These are phyloP conservation scores for Phoebastria nigripes DNA, from an alignment of 2,797 vertebrate genomes.

Conservation along the genomic window DNA sequence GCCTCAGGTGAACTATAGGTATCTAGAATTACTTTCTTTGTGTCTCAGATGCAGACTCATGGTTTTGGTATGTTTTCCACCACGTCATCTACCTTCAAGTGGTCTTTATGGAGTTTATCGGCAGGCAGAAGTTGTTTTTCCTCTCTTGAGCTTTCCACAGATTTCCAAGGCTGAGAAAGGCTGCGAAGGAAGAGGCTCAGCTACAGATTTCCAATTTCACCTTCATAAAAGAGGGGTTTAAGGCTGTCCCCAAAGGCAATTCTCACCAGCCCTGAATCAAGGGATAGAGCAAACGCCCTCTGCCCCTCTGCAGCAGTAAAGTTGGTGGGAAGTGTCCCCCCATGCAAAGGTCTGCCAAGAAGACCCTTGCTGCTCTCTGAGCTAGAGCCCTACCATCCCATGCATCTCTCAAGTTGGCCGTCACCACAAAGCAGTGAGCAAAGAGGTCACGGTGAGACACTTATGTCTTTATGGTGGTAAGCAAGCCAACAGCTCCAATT, in stretches of 20 bases:
- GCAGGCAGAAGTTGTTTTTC: not conserved
- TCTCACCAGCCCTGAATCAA: not conserved
- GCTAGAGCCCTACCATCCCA: not conserved
- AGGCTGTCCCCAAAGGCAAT: not conserved
- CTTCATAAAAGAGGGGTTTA: not conserved
- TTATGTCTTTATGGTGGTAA: not conserved
- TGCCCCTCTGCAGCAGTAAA: not conserved
- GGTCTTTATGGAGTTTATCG: not conserved
- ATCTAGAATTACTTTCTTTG: not conserved
- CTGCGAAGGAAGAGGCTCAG: not conserved
- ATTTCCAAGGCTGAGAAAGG: not conserved
- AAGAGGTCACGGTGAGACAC: not conserved
- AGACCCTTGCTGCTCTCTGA: not conserved
- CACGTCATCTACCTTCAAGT: not conserved
- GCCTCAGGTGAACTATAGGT: not conserved
- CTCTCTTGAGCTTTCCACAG: not conserved
- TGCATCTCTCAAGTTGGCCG: not conserved
- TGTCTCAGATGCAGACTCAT: not conserved
- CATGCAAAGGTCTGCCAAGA: not conserved
- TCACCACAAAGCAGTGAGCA: not conserved
- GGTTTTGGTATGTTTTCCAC: not conserved
- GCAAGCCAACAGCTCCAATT: not conserved
- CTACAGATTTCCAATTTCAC: not conserved
- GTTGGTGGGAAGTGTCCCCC: not conserved
- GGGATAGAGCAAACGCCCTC: not conserved